Base-by-base conservation (phyloP, 2,797 vertebrate species). In the Apodemus agrarius region DNA sequence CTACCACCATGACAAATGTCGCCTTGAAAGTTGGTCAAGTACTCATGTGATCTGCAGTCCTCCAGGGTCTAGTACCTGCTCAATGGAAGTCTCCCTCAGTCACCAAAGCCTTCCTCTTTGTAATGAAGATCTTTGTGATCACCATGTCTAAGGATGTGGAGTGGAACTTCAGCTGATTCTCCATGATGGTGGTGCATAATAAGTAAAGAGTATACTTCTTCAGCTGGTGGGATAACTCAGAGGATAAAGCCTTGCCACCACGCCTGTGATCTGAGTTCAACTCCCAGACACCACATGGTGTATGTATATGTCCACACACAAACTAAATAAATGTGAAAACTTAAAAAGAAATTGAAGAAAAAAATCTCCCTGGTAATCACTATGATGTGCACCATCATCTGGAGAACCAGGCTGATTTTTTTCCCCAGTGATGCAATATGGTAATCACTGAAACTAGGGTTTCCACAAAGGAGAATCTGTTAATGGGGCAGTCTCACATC, bases 21-120 rank as follows among this genome's bases (percentile, higher is more conserved):
- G 99, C 99, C 98, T 99, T 99, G 40, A 99, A 24, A 99, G 96
- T 99, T 99, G 5, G 99, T 99, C 85, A 99, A 99, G 6, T 99
- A 99, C 10, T 99, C 99, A 0, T 99, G 99, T 67, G 99, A 99
- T 98, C 99, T 99, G 98, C 99, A 99, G 98, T 99, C 99, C 87
- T 99, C 99, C 0, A 99, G 99, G 76, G 99, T 99, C 95, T 99
- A 99, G 3, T 99, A 99, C 37, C 99, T 98, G 37, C 99, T 99
- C 81, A 99, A 97, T 99, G 99, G 24, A 99, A 98, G 93, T 99
- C 99, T 54, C 99, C 98, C 98, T 99, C 99, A 97, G 99, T 99
- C 54, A 99, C 99, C 34, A 99, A 95, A 9, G 99, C 99, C 94
- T 99, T 99, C 12, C 99, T 99, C 16, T 99, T 99, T 97, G 99